A percentile compares a stretch with the other conserved stretches of the same genome.
These are phyloP conservation scores for Salarias fasciatus DNA, from an alignment of 2,797 vertebrate genomes.

Conservation along the genomic window DNA sequence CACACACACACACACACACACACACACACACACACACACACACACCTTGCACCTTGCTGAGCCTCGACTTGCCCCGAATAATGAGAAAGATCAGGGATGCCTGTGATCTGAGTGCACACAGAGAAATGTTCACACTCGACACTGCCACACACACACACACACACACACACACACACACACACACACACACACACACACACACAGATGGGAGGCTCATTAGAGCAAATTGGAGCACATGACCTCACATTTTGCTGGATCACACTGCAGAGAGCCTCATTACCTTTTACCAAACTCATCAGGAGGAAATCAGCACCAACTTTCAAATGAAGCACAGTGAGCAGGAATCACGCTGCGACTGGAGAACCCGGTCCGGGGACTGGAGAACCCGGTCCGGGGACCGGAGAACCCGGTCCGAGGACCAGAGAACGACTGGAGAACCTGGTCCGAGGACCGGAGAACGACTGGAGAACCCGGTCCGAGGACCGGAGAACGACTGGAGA, in stretches of 20 bases:
- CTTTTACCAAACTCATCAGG: constrained; percentile 66
- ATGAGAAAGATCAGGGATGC: constrained; percentile 34
- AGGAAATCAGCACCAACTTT: constrained; percentile 57
- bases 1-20: constrained; percentile 24
- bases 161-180: constrained; percentile 16
- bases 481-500: no score
- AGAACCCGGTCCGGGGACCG: background rate
- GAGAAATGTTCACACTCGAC: no score
- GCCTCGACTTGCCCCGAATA: constrained; percentile 75
- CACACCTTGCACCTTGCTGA: constrained; percentile 58
- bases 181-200: constrained; percentile 10
- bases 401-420: no score
- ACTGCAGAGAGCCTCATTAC: constrained; percentile 64
- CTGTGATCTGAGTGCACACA: constrained; percentile 10
- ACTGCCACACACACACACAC: constrained; percentile 1
- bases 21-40: constrained; percentile 14
- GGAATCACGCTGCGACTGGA: constrained; percentile 5
- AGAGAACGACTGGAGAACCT: no score
- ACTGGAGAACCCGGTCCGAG: no score
- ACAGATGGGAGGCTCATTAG: constrained; percentile 64
- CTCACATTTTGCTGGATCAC: constrained; percentile 61
- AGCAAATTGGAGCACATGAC: constrained; percentile 63
- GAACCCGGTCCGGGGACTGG: no score
- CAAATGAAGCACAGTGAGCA: constrained; percentile 37
- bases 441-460: no score